Evolutionary conservation across 2,113 vertebrate species (phyloP).

Genomic region (Apodemus speciosus): DNA sequence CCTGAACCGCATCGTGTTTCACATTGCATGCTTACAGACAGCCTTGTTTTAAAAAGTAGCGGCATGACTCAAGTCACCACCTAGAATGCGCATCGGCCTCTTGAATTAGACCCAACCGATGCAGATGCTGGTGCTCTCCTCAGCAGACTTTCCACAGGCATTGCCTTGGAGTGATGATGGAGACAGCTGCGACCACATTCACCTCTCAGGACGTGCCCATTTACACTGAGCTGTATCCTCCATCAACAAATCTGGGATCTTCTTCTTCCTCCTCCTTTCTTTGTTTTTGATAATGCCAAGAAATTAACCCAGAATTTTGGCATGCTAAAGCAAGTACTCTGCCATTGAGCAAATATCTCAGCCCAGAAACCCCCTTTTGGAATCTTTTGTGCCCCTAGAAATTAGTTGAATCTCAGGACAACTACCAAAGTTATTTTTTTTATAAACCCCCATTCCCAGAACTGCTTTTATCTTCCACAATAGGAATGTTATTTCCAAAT

Average conservation of each 20-base stretch:
- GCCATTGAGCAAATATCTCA: background rate
- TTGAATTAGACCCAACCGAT: background rate
- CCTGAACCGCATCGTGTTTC: background rate
- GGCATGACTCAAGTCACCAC: background rate
- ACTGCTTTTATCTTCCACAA: background rate
- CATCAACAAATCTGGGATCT: background rate
- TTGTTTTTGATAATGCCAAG: background rate
- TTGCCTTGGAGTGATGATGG: background rate
- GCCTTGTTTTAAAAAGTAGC: background rate
- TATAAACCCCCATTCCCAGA: background rate
- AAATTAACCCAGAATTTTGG: background rate
- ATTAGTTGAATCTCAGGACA: background rate
- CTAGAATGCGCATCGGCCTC: background rate
- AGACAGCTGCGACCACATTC: background rate
- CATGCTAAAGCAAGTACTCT: background rate
- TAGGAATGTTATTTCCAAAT: constrained; percentile 12
- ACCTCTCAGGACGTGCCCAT: background rate
- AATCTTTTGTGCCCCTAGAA: background rate
- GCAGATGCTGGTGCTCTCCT: background rate
- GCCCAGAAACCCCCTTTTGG: background rate
- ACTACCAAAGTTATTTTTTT: background rate
- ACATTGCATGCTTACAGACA: too few species aligned
- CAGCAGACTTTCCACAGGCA: background rate
- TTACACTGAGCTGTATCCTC: background rate
- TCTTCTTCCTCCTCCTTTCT: background rate